Base-by-base conservation (phyloP, 2,888 invertebrate genomes). In the Aricia artaxerxes region DNA sequence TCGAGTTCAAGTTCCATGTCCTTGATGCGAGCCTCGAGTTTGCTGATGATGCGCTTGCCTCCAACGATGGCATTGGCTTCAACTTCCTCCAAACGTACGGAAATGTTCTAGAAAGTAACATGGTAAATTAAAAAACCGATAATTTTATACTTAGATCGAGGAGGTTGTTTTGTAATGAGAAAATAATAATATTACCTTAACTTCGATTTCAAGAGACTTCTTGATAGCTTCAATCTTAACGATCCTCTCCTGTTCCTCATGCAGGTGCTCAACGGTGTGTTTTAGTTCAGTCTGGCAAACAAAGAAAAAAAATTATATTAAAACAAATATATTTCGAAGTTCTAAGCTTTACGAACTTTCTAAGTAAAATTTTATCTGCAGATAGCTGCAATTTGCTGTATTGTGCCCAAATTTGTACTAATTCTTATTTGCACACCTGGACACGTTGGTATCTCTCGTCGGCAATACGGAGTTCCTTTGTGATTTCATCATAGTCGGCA, bases 191-290 rank as follows among this genome's bases (percentile, higher is more conserved):
- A 16, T 78, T 87, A 96, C 96, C 97, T 98, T 98, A 87, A 99
- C 98, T 95, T 99, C 99, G 90, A 98, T 98, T 95, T 99, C 99
- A 88, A 99, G 96, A 82, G 98, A 98, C 95, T 99, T 99, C 96
- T 99, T 98, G 95, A 99, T 97, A 86, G 99, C 97, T 95, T 99
- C 99, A 92, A 99, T 98, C 96, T 99, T 99, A 88, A 99, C 97
- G 87, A 98, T 97, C 90, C 99, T 98, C 91, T 99, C 99, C 93
- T 98, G 98, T 92, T 99, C 99, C 91, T 99, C 99, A 91, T 99
- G 98, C 88, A 99, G 95, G 87, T 97, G 96, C 93, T 99, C 99
- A 80, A 98, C 97, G 87, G 98, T 98, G 95, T 98, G 98, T 94
- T 98, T 98, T 89, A 99, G 95, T 92, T 99, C 99, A 90, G 97